Evolutionary conservation across 2,113 vertebrate genomes (phyloP), one percentile per base, ranked within the genome.

Genomic region (Forbesichthys papilliferus): DNA sequence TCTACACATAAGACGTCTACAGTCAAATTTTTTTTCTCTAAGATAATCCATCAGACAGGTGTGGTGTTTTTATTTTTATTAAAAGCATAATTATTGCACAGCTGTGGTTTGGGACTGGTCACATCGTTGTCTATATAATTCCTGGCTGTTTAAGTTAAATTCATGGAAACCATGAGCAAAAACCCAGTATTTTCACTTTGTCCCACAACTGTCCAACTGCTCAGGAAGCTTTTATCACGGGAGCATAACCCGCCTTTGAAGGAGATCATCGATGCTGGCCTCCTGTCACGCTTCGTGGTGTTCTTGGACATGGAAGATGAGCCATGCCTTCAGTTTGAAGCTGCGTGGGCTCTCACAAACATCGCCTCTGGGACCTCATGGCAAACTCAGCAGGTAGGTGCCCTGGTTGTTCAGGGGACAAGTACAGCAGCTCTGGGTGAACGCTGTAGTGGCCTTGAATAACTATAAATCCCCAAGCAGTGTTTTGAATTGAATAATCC

Each of bases 311-410:
- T 62, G 9, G 79, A 91, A 0, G 85, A 94, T 55, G 86, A 89
- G 3, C 81, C 90, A 0, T 4, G 61, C 7, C 82, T 98, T 86
- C 95, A 99, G 91, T 96, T 98, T 0, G 96, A 98, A 81, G 94
- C 96, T 0, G 95, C 97, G 9, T 99, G 96, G 97, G 94, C 94
- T 3, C 93, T 99, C 10, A 98, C 96, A 0, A 99, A 98, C 84
- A 89, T 98, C 0, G 95, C 96, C 36, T 96, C 95, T 0, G 97
- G 96, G 58, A 95, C 93, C 0, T 95, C 96, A 0, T 94, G 92
- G 47, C 94, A 97, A 67, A 96, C 96, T 3, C 90, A 87, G 27
- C 93, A 93, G 0, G 56, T 27, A 52, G 51, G 55, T 10, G 5
- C n/a, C 18, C 46, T 49, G 48, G 7, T 16, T 63, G 61, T 42